These are phyloP conservation scores for Peromyscus attwateri DNA, from an alignment of 2,797 vertebrate genomes.

Conservation along the genomic window DNA sequence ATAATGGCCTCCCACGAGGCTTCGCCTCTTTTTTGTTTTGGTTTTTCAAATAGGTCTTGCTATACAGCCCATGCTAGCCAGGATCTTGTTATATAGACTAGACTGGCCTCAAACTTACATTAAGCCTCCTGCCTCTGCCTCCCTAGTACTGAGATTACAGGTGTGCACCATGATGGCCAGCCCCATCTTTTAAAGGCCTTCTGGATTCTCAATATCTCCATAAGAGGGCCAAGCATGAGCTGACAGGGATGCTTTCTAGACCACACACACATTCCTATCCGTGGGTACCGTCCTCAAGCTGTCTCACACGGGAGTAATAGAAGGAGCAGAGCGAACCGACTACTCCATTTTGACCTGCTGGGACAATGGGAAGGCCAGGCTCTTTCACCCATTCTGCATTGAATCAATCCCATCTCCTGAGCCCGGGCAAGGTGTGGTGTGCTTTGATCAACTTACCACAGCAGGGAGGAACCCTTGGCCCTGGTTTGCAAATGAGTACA, in stretches of 20 bases:
- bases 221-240: neutral
- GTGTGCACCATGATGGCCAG: neutral
- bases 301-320: fast-evolving
- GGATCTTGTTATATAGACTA: neutral
- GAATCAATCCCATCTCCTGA: too few species aligned
- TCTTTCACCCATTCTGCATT: neutral
- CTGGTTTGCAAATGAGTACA: neutral
- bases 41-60: neutral
- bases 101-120: neutral
- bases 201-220: neutral
- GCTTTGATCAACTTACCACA: neutral
- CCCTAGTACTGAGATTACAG: neutral
- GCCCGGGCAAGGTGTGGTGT: fast-evolving
- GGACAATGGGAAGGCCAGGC: neutral
- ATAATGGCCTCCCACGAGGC: neutral
- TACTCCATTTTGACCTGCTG: neutral
- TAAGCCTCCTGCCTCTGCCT: neutral
- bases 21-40: neutral
- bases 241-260: neutral
- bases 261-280: neutral
- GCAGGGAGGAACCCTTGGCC: neutral
- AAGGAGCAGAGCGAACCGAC: fast-evolving
- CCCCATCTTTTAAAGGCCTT: neutral
- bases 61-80: neutral
- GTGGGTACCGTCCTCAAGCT: neutral